Evolutionary conservation across 2,888 invertebrate genomes (phyloP).

Genomic region (Luffia ferchaultella): DNA sequence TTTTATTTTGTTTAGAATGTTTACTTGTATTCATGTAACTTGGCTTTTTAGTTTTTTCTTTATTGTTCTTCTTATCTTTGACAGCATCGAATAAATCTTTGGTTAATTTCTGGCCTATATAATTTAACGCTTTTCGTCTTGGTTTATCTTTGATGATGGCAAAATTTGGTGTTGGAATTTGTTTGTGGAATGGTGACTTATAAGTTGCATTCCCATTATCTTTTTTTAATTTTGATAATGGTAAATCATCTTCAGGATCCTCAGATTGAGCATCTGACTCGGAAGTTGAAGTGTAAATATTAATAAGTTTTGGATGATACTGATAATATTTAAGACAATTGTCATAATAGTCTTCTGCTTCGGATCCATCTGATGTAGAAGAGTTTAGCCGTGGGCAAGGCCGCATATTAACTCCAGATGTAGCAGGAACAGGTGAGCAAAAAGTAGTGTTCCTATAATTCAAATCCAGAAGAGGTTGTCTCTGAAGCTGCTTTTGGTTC

Average conservation of each 20-base stretch:
- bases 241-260: conserved; percentile 1
- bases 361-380: too few species aligned
- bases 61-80: neutral
- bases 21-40: neutral
- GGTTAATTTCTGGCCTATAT: conserved; percentile 1
- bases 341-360: too few species aligned
- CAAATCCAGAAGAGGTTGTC: too few species aligned
- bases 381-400: too few species aligned
- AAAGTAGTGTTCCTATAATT: too few species aligned
- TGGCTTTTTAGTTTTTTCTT: neutral
- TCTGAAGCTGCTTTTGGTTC: too few species aligned
- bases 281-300: too few species aligned
- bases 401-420: too few species aligned
- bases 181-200: conserved; percentile 1
- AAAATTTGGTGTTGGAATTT: conserved; percentile 3
- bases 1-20: neutral
- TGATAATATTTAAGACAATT: too few species aligned
- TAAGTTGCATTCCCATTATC: neutral
- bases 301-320: neutral
- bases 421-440: too few species aligned
- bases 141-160: neutral
- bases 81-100: neutral
- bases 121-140: conserved; percentile 1
- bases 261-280: neutral
- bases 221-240: neutral